Evolutionary conservation across 2,113 vertebrate genomes (phyloP).

Genomic region (Melanotaenia duboulayi): DNA sequence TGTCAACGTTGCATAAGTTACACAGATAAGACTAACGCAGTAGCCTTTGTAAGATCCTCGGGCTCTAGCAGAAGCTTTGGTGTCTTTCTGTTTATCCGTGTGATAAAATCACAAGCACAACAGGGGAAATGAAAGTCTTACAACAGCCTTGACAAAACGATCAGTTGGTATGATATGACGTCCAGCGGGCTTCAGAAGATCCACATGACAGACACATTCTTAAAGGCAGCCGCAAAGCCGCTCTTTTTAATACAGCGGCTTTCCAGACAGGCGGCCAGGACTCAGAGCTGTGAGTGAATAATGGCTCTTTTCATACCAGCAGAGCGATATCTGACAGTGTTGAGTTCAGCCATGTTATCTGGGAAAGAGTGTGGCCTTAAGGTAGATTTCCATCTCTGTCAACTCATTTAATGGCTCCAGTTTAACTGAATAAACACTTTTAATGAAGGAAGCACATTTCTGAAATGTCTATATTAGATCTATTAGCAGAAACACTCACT

Average conservation of each 20-base stretch:
- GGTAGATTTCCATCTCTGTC: not conserved
- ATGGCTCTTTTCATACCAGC: not conserved
- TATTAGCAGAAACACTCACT: too few relatives aligned
- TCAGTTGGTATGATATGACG: constrained; percentile 53
- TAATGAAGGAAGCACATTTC: not conserved
- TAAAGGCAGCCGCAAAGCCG: constrained; percentile 14
- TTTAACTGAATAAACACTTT: not conserved
- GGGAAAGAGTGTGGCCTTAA: not conserved
- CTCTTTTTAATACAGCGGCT: not conserved
- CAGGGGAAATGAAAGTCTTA: constrained; percentile 70
- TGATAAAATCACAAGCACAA: constrained; percentile 66
- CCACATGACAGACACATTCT: constrained; percentile 30
- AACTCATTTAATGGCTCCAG: not conserved
- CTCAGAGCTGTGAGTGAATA: not conserved
- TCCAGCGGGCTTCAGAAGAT: constrained; percentile 50
- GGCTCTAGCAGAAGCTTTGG: constrained; percentile 45
- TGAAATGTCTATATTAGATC: not conserved
- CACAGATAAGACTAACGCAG: constrained; percentile 55
- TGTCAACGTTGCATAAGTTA: constrained; percentile 56
- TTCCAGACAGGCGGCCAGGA: not conserved
- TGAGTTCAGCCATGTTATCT: not conserved
- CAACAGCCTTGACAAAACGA: constrained; percentile 52
- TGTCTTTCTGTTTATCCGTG: constrained; percentile 62
- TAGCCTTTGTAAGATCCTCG: constrained; percentile 59
- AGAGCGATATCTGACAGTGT: constrained; percentile 2